Conservation (phyloP, 2,113 vertebrate species). For the Sceloporus undulatus region DNA sequence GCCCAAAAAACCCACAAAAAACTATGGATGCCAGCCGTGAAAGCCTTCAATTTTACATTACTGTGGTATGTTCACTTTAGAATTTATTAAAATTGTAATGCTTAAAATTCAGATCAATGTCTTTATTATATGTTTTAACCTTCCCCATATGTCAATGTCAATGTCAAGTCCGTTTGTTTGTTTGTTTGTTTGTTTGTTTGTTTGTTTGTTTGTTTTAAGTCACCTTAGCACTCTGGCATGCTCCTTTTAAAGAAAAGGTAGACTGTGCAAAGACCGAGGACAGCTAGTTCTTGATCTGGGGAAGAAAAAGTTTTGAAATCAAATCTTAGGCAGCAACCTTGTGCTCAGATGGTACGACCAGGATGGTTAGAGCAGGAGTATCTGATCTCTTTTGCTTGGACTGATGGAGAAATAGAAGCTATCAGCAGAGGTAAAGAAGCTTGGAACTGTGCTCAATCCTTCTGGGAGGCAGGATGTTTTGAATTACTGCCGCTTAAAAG, state of each 20-base stretch:
- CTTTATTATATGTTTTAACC: too few relatives aligned
- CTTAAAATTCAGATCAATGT: too few relatives aligned
- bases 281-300: not conserved
- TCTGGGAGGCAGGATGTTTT: not conserved
- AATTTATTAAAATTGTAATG: too few relatives aligned
- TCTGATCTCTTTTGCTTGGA: not conserved
- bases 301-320: not conserved
- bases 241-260: not conserved
- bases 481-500: not conserved
- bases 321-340: not conserved
- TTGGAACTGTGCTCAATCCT: not conserved
- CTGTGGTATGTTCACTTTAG: too few relatives aligned
- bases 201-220: too few relatives aligned
- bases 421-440: not conserved
- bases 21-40: too few relatives aligned
- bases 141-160: too few relatives aligned
- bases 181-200: too few relatives aligned
- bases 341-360: not conserved
- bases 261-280: not conserved
- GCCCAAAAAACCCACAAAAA: too few relatives aligned
- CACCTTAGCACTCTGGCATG: not conserved
- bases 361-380: not conserved
- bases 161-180: too few relatives aligned
- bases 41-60: too few relatives aligned
- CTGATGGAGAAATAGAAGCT: not conserved